These are phyloP conservation scores for Euwallacea fornicatus DNA, from an alignment of 1,140 invertebrate species.

Conservation along the genomic window DNA sequence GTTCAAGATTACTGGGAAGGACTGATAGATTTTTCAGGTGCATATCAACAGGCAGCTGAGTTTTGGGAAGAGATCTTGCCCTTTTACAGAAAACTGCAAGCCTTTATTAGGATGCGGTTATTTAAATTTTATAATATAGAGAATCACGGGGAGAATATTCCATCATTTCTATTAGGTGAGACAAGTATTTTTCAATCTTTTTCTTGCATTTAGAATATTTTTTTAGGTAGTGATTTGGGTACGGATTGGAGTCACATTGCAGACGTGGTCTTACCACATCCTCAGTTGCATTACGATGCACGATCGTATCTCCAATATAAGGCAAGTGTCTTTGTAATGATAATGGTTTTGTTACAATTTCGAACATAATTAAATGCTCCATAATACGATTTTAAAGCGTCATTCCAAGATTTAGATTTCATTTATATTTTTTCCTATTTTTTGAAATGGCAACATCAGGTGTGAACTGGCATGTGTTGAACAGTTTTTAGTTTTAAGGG, in stretches of 20 bases:
- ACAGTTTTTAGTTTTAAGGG: too few species aligned
- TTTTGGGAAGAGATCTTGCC: constrained; percentile 59
- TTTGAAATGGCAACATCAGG: too few species aligned
- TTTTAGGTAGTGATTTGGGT: constrained; percentile 59
- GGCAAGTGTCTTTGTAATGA: constrained; percentile 47
- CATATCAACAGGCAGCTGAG: constrained; percentile 55
- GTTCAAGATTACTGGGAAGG: constrained; percentile 64
- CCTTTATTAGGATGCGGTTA: constrained; percentile 55
- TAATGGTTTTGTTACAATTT: not conserved
- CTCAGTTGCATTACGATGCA: constrained; percentile 60
- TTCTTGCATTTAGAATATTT: constrained; percentile 30
- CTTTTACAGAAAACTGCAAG: constrained; percentile 59
- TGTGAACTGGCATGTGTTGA: too few species aligned
- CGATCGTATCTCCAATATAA: constrained; percentile 60
- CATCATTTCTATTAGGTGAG: constrained; percentile 59
- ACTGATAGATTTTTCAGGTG: constrained; percentile 58
- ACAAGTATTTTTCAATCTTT: not conserved
- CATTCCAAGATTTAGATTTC: not conserved
- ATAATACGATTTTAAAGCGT: not conserved
- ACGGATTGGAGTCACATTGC: constrained; percentile 64
- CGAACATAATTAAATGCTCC: not conserved
- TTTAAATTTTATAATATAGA: constrained; percentile 51
- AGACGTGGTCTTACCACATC: constrained; percentile 58
- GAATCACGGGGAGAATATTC: constrained; percentile 48
- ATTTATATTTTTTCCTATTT: too few species aligned